A percentile compares a stretch with the other conserved stretches of the same genome.
Conservation (phyloP, 2,888 invertebrate genomes). For the Pomacea canaliculata region DNA sequence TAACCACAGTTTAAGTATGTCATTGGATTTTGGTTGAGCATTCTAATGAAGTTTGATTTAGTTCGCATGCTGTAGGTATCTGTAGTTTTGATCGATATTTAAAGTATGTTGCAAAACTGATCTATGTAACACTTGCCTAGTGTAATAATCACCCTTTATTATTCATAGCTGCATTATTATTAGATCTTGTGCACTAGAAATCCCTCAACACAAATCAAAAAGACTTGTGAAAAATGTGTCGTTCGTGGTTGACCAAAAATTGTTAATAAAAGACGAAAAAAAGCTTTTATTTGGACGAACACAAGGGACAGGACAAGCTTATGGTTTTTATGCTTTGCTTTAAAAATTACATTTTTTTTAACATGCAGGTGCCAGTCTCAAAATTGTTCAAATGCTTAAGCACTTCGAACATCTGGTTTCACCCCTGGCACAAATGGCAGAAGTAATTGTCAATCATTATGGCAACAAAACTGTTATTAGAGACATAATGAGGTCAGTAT, state of each 20-base stretch:
- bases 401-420: constrained; percentile 80
- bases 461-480: constrained; percentile 79
- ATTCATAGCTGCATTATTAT: no score
- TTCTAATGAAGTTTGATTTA: no score
- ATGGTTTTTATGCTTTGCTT: no score
- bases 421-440: constrained; percentile 80
- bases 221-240: no score
- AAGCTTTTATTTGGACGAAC: no score
- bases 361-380: constrained; percentile 63
- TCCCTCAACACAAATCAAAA: no score
- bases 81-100: no score
- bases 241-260: no score
- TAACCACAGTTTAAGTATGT: constrained; percentile 79
- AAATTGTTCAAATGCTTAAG: constrained; percentile 79
- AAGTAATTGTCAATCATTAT: constrained; percentile 78
- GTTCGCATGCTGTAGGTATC: no score
- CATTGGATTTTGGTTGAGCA: not conserved
- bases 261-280: no score
- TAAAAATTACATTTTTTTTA: not conserved
- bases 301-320: no score
- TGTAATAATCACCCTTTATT: not conserved
- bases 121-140: not conserved
- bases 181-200: no score
- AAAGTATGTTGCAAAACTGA: not conserved
- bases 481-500: constrained; percentile 75